These are phyloP conservation scores for Sinotaia quadrata DNA, from an alignment of 2,888 invertebrate genomes.

Conservation along the genomic window DNA sequence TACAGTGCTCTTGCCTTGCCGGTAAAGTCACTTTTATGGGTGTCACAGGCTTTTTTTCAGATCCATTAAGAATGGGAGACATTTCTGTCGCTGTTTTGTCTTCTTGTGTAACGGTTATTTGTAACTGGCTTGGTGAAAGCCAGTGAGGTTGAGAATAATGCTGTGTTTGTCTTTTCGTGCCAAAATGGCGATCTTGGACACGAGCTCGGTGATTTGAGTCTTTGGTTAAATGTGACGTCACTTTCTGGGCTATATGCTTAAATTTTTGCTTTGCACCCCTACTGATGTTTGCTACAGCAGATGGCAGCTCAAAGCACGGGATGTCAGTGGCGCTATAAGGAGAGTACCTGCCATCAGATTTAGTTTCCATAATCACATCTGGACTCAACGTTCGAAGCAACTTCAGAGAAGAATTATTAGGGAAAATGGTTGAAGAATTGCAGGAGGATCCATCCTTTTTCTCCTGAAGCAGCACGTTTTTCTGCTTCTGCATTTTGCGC, in stretches of 20 bases:
- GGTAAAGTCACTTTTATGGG: not conserved
- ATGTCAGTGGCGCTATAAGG: slow-evolving; percentile 25
- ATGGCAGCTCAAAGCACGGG: slow-evolving; percentile 25
- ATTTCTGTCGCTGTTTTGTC: not conserved
- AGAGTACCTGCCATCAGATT: slow-evolving; percentile 24
- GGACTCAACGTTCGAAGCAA: not conserved
- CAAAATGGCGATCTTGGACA: too few species aligned
- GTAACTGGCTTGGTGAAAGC: not conserved
- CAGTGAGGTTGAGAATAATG: not conserved
- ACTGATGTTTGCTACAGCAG: not conserved
- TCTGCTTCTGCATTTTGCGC: not conserved
- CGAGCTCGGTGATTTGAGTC: not conserved
- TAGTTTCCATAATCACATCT: slow-evolving; percentile 16
- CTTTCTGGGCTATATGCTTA: too few species aligned
- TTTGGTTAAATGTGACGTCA: not conserved
- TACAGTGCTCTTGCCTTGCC: not conserved
- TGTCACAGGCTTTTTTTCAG: not conserved
- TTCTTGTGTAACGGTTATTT: not conserved
- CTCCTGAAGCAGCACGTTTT: not conserved
- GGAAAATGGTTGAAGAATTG: not conserved
- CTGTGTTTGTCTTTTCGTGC: too few species aligned
- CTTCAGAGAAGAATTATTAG: not conserved
- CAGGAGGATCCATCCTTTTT: not conserved
- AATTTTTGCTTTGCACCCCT: not conserved
- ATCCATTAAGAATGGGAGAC: not conserved